phyloP scores from a whole-genome alignment of 2,113 vertebrate genomes.

The Xiphophorus couchianus region DNA sequence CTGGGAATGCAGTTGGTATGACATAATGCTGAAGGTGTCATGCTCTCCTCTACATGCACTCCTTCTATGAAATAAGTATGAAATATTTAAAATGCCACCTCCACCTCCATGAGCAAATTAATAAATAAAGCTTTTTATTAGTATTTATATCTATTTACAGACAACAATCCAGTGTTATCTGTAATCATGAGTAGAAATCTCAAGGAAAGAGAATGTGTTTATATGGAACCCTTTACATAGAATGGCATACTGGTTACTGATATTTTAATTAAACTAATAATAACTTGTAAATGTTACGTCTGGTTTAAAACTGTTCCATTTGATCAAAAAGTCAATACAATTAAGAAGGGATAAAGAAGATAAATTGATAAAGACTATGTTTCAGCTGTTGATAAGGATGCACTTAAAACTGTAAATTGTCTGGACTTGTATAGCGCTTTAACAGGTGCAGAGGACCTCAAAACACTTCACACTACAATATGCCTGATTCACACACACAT shows the following conservation, averaged over 20 bases:
- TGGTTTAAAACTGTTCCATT: no score
- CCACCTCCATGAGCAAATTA: background rate
- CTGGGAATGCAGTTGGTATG: constrained; percentile 36
- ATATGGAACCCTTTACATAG: background rate
- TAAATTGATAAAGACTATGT: no score
- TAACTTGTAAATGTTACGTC: no score
- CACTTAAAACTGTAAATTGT: no score
- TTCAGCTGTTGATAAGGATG: no score
- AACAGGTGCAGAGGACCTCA: no score
- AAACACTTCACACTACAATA: no score
- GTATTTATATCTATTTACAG: background rate
- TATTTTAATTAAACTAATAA: background rate
- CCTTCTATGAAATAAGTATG: constrained; percentile 6
- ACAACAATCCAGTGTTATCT: background rate
- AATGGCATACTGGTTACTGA: background rate
- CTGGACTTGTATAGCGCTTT: no score
- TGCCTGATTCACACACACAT: no score
- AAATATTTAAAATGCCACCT: background rate
- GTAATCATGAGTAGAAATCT: background rate
- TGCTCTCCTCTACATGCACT: constrained; percentile 15
- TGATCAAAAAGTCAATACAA: no score
- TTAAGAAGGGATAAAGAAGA: no score
- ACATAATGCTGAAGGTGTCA: constrained; percentile 24
- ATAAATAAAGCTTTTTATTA: background rate
- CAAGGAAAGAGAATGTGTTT: background rate